Base-by-base conservation (phyloP, 1,140 invertebrate species). In the Drosophila takahashii region DNA sequence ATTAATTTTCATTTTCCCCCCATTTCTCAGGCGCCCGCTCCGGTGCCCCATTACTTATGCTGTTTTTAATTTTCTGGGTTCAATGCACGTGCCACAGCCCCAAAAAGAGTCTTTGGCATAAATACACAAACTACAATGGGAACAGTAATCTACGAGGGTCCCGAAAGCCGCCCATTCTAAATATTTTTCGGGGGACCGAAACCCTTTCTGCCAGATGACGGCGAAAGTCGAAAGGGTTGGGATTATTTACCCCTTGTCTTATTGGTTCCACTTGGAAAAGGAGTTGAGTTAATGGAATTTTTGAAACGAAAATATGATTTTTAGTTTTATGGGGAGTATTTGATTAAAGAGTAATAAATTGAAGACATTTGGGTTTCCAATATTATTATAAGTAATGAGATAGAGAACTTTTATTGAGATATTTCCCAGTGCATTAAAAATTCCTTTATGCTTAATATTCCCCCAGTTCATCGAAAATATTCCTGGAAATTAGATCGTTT, bases 1-100 rank as follows among this genome's bases (percentile, higher is more conserved):
- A 89, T 87, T 87, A 89, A 87, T 89, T 85, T 89, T 69, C 86
- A 71, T 87, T 89, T 69, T 42, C 32, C 64, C 69, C 56, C 2
- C 75, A 79, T 67, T 72, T 74, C 48, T 69, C 56, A 70, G 41
- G 34, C 36, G 3, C 39, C 15, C 39, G 29, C 36, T 16, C 2
- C 32, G 51, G 61, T 27, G 34, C 79, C 84, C 79, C 84, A 87
- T 87, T 84, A 87, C 67, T 87, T 87, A 87, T 89, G 57, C 79
- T 62, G 45, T 84, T 84, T 84, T 87, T 89, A 87, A 87, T 87
- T 87, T 84, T 60, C 56, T 53, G 52, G 71, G 57, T 80, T 79
- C 77, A 77, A 79, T 87, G 84, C 76, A 83, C 84, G 76, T 83
- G 83, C 83, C 83, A 69, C 34, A 37, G 9, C 36, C 47, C 39